A percentile compares a stretch with the other conserved stretches of the same genome.
Evolutionary conservation across 35 echinoderm and acorn worm species (phyloP).

Genomic region (Strongylocentrotus purpuratus): DNA sequence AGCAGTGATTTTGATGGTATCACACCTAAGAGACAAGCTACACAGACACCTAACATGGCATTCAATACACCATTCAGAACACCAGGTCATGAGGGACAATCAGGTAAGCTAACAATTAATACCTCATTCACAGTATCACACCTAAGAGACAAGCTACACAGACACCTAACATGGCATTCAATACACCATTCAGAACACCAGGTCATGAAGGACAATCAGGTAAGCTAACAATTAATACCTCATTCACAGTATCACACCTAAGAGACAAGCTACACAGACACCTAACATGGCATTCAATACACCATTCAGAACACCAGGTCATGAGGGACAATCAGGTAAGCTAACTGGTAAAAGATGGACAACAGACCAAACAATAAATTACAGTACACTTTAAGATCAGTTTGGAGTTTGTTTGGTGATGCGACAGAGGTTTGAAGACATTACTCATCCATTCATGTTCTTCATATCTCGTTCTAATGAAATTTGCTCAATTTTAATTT

Average conservation of each 20-base stretch:
- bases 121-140: slow-evolving; percentile 56
- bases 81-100: slow-evolving; percentile 65
- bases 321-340: slow-evolving; percentile 54
- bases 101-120: slow-evolving; percentile 57
- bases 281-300: slow-evolving; percentile 93
- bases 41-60: slow-evolving; percentile 86
- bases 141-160: slow-evolving; percentile 78
- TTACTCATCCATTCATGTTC: too few species aligned
- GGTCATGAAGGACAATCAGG: slow-evolving; percentile 68
- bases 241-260: slow-evolving; percentile 69
- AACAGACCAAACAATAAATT: too few species aligned
- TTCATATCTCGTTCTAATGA: too few species aligned
- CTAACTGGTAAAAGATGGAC: too few species aligned
- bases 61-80: slow-evolving; percentile 94
- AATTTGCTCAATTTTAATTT: too few species aligned
- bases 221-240: slow-evolving; percentile 31
- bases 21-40: slow-evolving; percentile 83
- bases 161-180: slow-evolving; percentile 92
- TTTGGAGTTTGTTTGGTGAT: too few species aligned
- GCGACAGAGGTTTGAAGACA: too few species aligned
- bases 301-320: slow-evolving; percentile 87
- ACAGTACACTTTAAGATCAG: too few species aligned
- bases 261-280: slow-evolving; percentile 75
- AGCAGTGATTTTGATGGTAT: slow-evolving; percentile 93
- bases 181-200: slow-evolving; percentile 92